Percentiles rank a stretch among this genome's conserved stretches.
phyloP scores from a whole-genome alignment of 2,113 vertebrate genomes.

The Hymenochirus boettgeri region DNA sequence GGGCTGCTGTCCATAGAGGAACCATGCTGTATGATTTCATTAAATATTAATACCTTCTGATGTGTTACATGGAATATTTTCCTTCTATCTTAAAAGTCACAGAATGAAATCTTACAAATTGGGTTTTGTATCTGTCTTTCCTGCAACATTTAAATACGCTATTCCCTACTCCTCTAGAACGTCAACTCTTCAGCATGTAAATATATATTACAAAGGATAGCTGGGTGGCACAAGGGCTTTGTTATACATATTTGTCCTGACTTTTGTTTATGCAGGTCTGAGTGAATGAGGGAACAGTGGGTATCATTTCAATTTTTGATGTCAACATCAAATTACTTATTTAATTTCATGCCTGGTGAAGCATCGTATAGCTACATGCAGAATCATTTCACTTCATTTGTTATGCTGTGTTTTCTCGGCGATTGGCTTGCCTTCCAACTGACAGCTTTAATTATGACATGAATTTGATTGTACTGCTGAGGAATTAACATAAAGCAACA shows the following conservation, averaged over 20 bases:
- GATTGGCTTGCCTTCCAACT: conserved; percentile 85
- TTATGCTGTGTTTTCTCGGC: conserved; percentile 84
- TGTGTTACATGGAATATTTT: too few relatives aligned
- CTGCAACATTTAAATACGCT: too few relatives aligned
- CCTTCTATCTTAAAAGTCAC: too few relatives aligned
- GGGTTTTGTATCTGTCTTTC: too few relatives aligned
- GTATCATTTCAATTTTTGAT: conserved; percentile 97
- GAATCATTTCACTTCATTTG: conserved; percentile 91
- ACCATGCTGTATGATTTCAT: too few relatives aligned
- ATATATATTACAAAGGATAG: conserved; percentile 60
- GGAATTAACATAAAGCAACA: conserved; percentile 83
- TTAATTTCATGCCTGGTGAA: conserved; percentile 98
- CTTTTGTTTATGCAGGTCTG: conserved; percentile 72
- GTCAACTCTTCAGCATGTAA: conserved; percentile 26
- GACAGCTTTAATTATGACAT: conserved; percentile 96
- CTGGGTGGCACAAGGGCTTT: conserved; percentile 59
- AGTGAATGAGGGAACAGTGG: conserved; percentile 79
- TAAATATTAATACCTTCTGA: too few relatives aligned
- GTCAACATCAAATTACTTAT: conserved; percentile 98
- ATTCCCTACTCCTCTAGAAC: conserved; percentile 7
- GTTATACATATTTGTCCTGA: conserved; percentile 69
- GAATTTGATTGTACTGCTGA: conserved; percentile 85
- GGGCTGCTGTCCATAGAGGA: too few relatives aligned
- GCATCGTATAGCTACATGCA: conserved; percentile 89
- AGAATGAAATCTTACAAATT: too few relatives aligned